These are phyloP conservation scores for Cyclargus thomasi DNA, from an alignment of 1,140 invertebrate species.

Conservation along the genomic window DNA sequence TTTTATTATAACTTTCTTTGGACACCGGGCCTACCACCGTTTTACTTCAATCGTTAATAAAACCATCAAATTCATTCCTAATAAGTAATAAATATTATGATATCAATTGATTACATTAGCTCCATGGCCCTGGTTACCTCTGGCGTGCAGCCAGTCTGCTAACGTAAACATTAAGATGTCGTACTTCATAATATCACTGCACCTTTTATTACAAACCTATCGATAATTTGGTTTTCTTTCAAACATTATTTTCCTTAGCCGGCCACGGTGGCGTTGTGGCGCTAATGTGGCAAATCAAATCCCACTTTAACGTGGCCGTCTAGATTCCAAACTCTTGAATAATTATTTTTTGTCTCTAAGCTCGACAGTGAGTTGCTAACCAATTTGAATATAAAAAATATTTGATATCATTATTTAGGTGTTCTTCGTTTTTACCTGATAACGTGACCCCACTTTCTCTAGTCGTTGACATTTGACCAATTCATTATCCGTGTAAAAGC, in stretches of 20 bases:
- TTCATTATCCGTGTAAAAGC: background rate
- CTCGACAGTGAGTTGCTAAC: too few relatives aligned
- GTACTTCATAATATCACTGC: background rate
- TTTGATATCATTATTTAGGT: too few relatives aligned
- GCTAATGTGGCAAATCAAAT: too few relatives aligned
- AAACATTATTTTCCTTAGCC: too few relatives aligned
- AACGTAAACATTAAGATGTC: background rate
- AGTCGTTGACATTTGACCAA: background rate
- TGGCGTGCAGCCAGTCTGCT: background rate
- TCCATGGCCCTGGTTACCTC: background rate
- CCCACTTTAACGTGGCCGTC: too few relatives aligned
- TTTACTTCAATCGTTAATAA: background rate
- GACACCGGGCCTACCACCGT: background rate
- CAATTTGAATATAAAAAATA: too few relatives aligned
- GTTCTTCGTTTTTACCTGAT: too few relatives aligned
- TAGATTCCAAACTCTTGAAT: too few relatives aligned
- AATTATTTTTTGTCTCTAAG: too few relatives aligned
- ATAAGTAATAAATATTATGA: background rate
- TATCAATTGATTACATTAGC: background rate
- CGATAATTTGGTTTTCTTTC: background rate
- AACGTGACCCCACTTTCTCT: background rate
- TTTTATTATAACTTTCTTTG: too few relatives aligned
- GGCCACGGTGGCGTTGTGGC: too few relatives aligned
- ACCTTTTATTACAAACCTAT: background rate
- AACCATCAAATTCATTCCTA: background rate